A percentile compares a stretch with the other conserved stretches of the same genome.
Conservation (phyloP, 2,113 vertebrate species). For the Bucco capensis region DNA sequence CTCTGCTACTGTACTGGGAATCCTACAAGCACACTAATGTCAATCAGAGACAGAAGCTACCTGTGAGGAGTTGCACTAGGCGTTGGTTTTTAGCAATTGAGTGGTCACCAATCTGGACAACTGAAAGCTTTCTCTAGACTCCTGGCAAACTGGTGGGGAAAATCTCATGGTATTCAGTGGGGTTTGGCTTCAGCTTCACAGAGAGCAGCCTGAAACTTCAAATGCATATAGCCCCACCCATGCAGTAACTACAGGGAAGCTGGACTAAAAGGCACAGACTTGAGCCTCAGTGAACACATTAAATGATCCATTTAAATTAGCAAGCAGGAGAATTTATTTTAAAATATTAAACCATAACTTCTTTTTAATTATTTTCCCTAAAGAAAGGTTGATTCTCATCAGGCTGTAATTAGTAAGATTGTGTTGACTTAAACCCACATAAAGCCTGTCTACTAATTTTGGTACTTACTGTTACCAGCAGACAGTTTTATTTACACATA, state of each 20-base stretch:
- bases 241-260: neutral
- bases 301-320: slow-evolving; percentile 30
- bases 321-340: neutral
- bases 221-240: neutral
- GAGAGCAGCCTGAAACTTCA: neutral
- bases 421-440: neutral
- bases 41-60: neutral
- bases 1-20: neutral
- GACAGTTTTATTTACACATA: neutral
- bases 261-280: neutral
- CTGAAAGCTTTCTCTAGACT: neutral
- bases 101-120: neutral
- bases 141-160: neutral
- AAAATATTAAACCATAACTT: slow-evolving; percentile 5
- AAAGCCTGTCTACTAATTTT: neutral
- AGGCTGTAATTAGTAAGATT: neutral
- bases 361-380: slow-evolving; percentile 4
- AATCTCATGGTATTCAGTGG: neutral
- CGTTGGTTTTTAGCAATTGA: neutral
- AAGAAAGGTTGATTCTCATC: slow-evolving; percentile 7
- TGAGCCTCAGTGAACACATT: slow-evolving; percentile 22
- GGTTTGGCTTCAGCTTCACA: neutral
- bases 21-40: neutral
- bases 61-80: neutral
- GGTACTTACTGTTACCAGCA: neutral